These are phyloP conservation scores for Drosophila lutescens DNA, from an alignment of 2,888 invertebrate genomes.

Conservation along the genomic window DNA sequence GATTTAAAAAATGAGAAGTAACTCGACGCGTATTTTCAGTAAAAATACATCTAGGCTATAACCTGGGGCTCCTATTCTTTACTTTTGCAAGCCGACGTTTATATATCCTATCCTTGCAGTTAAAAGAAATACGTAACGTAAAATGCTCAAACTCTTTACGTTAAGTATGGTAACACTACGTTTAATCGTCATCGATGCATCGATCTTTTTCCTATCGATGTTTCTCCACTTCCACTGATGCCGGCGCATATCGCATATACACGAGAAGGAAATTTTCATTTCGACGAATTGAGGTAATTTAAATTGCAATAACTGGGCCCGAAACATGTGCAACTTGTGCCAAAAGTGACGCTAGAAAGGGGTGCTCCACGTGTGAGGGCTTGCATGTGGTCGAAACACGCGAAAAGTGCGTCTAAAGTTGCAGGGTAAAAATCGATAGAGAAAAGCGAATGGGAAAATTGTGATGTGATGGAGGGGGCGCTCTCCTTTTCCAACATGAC, in stretches of 20 bases:
- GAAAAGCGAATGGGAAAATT: conserved; percentile 41
- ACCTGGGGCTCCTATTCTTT: too few relatives aligned
- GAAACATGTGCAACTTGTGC: conserved; percentile 7
- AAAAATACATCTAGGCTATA: too few relatives aligned
- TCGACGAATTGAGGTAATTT: conserved; percentile 56
- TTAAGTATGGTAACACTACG: too few relatives aligned
- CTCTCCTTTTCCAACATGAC: conserved; percentile 63
- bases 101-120: too few relatives aligned
- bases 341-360: neutral
- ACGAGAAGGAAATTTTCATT: conserved; percentile 42
- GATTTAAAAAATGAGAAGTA: too few relatives aligned
- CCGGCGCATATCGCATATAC: conserved; percentile 13
- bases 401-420: conserved; percentile 46
- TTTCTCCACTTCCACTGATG: too few relatives aligned
- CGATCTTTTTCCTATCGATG: too few relatives aligned
- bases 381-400: conserved; percentile 43
- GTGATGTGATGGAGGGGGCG: conserved; percentile 54
- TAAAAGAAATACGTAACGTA: too few relatives aligned
- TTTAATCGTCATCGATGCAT: too few relatives aligned
- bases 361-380: conserved; percentile 13
- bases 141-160: too few relatives aligned
- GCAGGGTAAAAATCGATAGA: conserved; percentile 64
- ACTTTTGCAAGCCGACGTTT: too few relatives aligned
- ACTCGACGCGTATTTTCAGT: too few relatives aligned
- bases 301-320: conserved; percentile 37